phyloP scores from a whole-genome alignment of 2,888 invertebrate genomes.

The Drepana falcataria region DNA sequence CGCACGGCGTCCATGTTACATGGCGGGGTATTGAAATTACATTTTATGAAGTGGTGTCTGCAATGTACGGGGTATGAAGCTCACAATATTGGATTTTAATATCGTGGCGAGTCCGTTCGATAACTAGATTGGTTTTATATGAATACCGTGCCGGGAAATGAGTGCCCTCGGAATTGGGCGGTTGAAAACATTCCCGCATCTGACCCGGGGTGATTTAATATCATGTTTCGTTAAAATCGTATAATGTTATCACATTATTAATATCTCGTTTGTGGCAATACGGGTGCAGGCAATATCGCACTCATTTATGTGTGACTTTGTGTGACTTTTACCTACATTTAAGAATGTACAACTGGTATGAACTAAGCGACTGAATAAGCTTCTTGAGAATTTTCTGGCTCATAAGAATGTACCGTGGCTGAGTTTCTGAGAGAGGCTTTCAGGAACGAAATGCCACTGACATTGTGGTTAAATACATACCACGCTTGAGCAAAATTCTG shows the following conservation, averaged over 20 bases:
- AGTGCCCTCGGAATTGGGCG: conserved; percentile 31
- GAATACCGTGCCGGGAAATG: conserved; percentile 42
- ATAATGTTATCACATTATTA: conserved; percentile 19
- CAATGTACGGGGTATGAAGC: conserved; percentile 19
- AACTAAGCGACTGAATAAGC: too few relatives aligned
- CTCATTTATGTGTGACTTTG: not conserved
- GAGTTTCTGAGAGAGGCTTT: too few relatives aligned
- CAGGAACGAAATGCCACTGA: too few relatives aligned
- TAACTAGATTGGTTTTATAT: conserved; percentile 58
- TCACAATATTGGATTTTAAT: conserved; percentile 55
- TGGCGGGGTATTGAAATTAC: conserved; percentile 18
- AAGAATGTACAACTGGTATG: too few relatives aligned
- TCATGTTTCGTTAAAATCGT: conserved; percentile 35
- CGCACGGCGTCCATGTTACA: conserved; percentile 1
- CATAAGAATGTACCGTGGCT: too few relatives aligned
- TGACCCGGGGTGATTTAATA: conserved; percentile 33
- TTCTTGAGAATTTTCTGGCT: too few relatives aligned
- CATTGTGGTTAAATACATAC: too few relatives aligned
- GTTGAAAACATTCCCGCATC: conserved; percentile 41
- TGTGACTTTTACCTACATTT: too few relatives aligned
- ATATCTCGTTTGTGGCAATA: not conserved
- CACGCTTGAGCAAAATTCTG: too few relatives aligned
- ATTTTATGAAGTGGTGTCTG: conserved; percentile 19
- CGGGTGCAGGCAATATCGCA: not conserved
- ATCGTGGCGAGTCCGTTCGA: conserved; percentile 39